Evolutionary conservation across 2,797 vertebrate species (phyloP).

Genomic region (Phrynocephalus guinanensis): DNA sequence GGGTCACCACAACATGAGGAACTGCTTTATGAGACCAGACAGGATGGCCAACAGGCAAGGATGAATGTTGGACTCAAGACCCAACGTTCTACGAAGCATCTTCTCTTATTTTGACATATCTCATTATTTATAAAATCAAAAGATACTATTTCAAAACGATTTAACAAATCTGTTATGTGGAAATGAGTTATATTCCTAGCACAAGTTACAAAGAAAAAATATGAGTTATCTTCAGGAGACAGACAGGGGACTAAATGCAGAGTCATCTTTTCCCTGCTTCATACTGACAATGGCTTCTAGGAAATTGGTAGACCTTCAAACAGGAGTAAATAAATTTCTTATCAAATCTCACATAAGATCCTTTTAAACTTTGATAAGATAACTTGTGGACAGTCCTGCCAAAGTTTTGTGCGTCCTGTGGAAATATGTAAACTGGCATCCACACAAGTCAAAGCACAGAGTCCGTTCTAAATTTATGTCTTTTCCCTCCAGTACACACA

Average conservation of each 20-base stretch:
- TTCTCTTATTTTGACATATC: neutral
- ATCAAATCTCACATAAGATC: constrained; percentile 33
- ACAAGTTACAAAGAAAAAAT: constrained; percentile 4
- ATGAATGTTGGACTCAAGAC: neutral
- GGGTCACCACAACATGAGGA: no score
- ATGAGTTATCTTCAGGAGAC: constrained; percentile 32
- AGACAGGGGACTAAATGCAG: constrained; percentile 30
- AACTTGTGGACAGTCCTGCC: constrained; percentile 33
- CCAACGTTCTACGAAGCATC: neutral
- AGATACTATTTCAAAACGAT: neutral
- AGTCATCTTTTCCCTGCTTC: constrained; percentile 1
- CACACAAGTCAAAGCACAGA: constrained; percentile 31
- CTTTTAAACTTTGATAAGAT: constrained; percentile 37
- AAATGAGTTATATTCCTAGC: neutral
- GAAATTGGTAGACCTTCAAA: constrained; percentile 44
- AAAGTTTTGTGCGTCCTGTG: neutral
- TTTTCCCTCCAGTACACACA: neutral
- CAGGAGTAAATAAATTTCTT: constrained; percentile 45
- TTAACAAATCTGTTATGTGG: neutral
- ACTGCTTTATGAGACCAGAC: no score
- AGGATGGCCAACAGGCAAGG: no score
- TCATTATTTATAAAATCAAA: neutral
- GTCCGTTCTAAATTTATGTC: neutral
- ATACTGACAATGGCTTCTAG: constrained; percentile 41
- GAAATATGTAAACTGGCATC: constrained; percentile 25